These are phyloP conservation scores for Palythoa grandiflora DNA, from an alignment of 92 coral and sea anemone species.

Conservation along the genomic window DNA sequence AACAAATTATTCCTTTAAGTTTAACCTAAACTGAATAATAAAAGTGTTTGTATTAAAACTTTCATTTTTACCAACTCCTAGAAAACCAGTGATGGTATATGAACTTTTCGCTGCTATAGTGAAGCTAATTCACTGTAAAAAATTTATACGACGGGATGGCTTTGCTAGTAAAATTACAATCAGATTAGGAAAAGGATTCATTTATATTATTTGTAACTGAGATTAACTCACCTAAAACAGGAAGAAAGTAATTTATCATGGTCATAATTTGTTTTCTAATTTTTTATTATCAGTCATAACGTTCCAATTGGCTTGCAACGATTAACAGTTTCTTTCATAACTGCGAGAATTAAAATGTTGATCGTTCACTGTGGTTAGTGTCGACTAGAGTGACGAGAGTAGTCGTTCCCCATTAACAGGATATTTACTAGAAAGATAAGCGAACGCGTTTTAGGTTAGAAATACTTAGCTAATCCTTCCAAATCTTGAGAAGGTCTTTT, in stretches of 20 bases:
- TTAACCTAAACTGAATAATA: no score
- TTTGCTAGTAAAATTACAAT: background rate
- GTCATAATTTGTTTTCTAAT: conserved; percentile 12
- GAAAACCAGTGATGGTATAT: no score
- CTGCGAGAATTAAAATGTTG: background rate
- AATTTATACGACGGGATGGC: background rate
- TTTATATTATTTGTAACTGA: background rate
- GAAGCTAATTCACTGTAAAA: background rate
- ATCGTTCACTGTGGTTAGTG: background rate
- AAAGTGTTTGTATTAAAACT: no score
- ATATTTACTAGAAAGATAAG: conserved; percentile 31
- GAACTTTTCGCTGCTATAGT: background rate
- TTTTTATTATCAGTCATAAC: background rate
- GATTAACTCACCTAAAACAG: conserved; percentile 3
- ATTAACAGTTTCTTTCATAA: background rate
- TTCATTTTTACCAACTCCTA: no score
- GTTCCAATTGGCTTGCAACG: background rate
- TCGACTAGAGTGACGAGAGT: background rate
- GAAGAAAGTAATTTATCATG: conserved; percentile 36
- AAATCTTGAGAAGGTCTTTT: conserved; percentile 17
- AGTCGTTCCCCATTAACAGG: conserved; percentile 18
- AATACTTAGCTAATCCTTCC: conserved; percentile 49
- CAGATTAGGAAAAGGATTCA: conserved; percentile 28
- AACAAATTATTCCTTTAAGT: no score
- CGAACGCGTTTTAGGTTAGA: conserved; percentile 36